These are phyloP conservation scores for Phyllostomus discolor DNA, from an alignment of 2,113 vertebrate species.

Conservation along the genomic window DNA sequence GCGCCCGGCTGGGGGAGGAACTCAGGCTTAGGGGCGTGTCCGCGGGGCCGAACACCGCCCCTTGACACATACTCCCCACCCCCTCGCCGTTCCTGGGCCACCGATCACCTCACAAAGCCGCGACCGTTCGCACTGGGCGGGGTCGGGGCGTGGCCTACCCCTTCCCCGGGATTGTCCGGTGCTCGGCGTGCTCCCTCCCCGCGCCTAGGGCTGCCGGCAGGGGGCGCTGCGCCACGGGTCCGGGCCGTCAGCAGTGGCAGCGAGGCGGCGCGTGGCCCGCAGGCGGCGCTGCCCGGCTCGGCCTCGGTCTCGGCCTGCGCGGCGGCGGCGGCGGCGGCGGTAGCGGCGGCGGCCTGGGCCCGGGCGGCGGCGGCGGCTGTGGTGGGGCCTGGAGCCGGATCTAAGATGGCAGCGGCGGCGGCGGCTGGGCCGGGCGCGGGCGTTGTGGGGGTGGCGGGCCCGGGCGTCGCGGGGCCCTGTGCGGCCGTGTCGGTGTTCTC, in stretches of 20 bases:
- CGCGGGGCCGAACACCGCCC: not conserved
- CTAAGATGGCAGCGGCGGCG: slow-evolving; percentile 69
- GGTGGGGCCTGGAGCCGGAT: slow-evolving; percentile 60
- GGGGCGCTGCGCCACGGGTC: slow-evolving; percentile 42
- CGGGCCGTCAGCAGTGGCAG: slow-evolving; percentile 24
- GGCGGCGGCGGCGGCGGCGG: slow-evolving; percentile 43
- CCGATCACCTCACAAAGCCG: slow-evolving; percentile 63
- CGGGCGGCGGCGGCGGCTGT: slow-evolving; percentile 43
- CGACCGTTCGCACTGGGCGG: slow-evolving; percentile 18
- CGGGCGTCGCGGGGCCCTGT: slow-evolving; percentile 73
- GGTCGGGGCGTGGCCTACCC: not conserved
- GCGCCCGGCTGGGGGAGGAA: not conserved
- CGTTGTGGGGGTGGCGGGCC: slow-evolving; percentile 39
- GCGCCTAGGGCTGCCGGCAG: slow-evolving; percentile 34
- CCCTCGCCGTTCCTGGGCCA: too few species aligned
- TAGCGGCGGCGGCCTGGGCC: slow-evolving; percentile 45
- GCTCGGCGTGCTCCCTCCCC: not conserved
- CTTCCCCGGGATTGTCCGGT: not conserved
- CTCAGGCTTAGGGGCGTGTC: not conserved
- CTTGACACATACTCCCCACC: not conserved
- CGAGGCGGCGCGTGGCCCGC: slow-evolving; percentile 41
- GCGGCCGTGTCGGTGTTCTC: slow-evolving; percentile 91
- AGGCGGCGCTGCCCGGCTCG: slow-evolving; percentile 59
- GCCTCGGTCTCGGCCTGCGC: slow-evolving; percentile 61
- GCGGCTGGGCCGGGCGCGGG: slow-evolving; percentile 53